Base-by-base conservation (phyloP, 2,888 invertebrate species). In the Aspidapion aeneum region DNA sequence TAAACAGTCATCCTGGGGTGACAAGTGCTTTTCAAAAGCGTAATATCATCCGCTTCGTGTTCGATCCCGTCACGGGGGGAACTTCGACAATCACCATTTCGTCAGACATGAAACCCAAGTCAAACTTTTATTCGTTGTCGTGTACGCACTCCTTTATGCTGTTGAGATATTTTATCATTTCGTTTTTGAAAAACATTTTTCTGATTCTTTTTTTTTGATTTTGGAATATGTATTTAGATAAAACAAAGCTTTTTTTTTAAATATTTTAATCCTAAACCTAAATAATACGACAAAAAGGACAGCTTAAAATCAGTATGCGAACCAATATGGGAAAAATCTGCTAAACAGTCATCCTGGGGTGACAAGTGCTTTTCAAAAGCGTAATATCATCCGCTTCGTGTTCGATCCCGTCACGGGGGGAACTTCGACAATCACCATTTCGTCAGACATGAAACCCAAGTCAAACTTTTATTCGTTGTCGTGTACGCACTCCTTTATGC, bases 21-120 rank as follows among this genome's bases (percentile, higher is more conserved):
- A 74, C 94, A 94, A 2, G 88, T 87, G 58, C 93, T 93, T 65
- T 87, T 83, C 62, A 94, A 82, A 69, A 88, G 82, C 9, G 88
- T 88, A 64, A 87, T 85, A 75, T 91, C 89, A 71, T 90, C 89
- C 55, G 85, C 87, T 74, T 90, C 88, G 74, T 89, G 87, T 73
- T 90, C 90, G 64, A 92, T 87, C 18, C 92, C 92, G 79, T 92
- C 91, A 64, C 85, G 85, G 0, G 91, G 16, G 93, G 93, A 56
- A 93, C 88, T 81, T 94, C 93, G 50, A 94, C 91, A 62, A 94
- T 88, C 9, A 94, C 93, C 71, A 87, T 85, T 77, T 93, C 92
- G 68, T 88, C 87, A 65, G 91, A 90, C 68, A 90, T 83, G 74
- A 93, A 87, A 16, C 82, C 81, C 59, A 94, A 83, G 21, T 86